Percentiles rank a stretch among this genome's conserved stretches.
These are phyloP conservation scores for Eledone cirrhosa DNA, from an alignment of 2,888 invertebrate species.

Conservation along the genomic window DNA sequence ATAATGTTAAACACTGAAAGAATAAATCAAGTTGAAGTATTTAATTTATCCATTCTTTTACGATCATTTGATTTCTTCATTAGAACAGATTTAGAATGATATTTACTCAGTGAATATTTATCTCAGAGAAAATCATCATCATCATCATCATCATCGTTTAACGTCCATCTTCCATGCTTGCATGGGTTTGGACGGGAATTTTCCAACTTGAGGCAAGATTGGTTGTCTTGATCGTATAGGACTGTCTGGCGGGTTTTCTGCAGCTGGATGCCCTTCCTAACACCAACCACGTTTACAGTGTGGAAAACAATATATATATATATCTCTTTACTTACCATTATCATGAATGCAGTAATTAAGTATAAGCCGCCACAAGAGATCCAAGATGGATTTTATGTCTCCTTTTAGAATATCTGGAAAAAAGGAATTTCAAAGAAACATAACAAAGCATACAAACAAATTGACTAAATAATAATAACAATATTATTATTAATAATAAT, in stretches of 20 bases:
- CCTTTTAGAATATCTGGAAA: constrained; percentile 58
- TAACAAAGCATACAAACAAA: not conserved
- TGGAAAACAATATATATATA: not conserved
- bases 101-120: not conserved
- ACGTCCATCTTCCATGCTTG: too few relatives aligned
- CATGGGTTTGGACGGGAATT: too few relatives aligned
- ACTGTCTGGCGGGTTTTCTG: too few relatives aligned
- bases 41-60: too few relatives aligned
- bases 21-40: too few relatives aligned
- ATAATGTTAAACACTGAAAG: too few relatives aligned
- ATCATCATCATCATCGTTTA: too few relatives aligned
- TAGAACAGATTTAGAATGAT: too few relatives aligned
- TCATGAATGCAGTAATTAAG: constrained; percentile 57
- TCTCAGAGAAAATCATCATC: not conserved
- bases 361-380: constrained; percentile 60
- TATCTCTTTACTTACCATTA: constrained; percentile 47
- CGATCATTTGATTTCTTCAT: not conserved
- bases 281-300: too few relatives aligned
- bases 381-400: constrained; percentile 59
- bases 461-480: not conserved
- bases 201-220: too few relatives aligned
- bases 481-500: not conserved
- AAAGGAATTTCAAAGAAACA: not conserved
- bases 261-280: too few relatives aligned
- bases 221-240: too few relatives aligned